These are phyloP conservation scores for Campylomormyrus numenius DNA, from an alignment of 2,113 vertebrate species.

Conservation along the genomic window DNA sequence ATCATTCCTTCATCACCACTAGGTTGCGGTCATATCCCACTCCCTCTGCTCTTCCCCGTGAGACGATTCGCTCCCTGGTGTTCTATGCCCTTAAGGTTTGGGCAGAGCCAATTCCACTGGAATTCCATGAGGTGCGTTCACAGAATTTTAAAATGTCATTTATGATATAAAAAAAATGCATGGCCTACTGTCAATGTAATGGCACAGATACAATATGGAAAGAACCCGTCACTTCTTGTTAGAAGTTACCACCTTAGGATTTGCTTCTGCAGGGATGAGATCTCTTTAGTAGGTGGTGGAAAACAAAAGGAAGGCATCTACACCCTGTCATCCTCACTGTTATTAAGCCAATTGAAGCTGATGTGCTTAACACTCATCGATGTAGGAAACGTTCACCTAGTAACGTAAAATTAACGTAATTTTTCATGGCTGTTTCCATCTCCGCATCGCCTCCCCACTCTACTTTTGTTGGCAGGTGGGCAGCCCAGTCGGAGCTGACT, in stretches of 20 bases:
- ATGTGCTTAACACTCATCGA: not conserved
- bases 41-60: slow-evolving; percentile 47
- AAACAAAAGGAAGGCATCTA: not conserved
- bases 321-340: not conserved
- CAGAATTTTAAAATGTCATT: not conserved
- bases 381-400: too few relatives aligned
- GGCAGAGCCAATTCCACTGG: slow-evolving; percentile 48
- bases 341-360: not conserved
- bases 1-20: not conserved
- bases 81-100: slow-evolving; percentile 61
- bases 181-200: not conserved
- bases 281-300: not conserved
- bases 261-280: not conserved
- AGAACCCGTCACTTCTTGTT: too few relatives aligned
- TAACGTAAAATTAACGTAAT: too few relatives aligned
- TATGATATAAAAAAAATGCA: not conserved
- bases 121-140: slow-evolving; percentile 54
- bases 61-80: slow-evolving; percentile 56
- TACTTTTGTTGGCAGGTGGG: slow-evolving; percentile 41
- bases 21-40: slow-evolving; percentile 54
- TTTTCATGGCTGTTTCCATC: not conserved
- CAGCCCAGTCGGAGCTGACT: slow-evolving; percentile 43
- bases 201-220: not conserved
- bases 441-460: not conserved
- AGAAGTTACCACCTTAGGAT: not conserved